These are phyloP conservation scores for Stenolophus ochropezus DNA, from an alignment of 2,888 invertebrate genomes.

Conservation along the genomic window DNA sequence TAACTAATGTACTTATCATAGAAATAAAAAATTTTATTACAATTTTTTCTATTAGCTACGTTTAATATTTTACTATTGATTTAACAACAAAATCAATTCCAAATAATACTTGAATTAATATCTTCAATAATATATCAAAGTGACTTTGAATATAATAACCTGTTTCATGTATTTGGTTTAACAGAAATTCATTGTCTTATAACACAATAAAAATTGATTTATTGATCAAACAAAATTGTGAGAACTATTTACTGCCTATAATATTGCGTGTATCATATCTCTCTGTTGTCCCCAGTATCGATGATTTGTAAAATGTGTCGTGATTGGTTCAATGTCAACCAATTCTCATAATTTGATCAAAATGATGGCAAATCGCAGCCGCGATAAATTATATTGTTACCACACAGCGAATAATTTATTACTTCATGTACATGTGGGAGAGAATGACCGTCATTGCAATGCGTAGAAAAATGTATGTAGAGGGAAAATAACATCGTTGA, in stretches of 20 bases:
- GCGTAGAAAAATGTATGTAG: not conserved
- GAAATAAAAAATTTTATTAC: no score
- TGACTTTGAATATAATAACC: not conserved
- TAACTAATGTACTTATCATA: no score
- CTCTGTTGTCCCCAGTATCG: not conserved
- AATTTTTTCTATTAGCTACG: no score
- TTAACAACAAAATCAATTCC: not conserved
- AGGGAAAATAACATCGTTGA: not conserved
- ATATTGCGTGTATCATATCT: not conserved
- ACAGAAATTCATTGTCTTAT: not conserved
- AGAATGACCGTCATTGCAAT: not conserved
- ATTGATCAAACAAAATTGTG: not conserved
- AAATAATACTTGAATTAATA: no score
- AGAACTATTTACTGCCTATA: not conserved
- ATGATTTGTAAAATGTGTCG: not conserved
- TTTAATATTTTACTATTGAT: not conserved
- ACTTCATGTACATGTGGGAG: not conserved
- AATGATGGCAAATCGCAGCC: not conserved
- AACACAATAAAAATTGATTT: not conserved
- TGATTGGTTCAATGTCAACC: conserved; percentile 24
- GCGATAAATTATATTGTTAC: conserved; percentile 5
- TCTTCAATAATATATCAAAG: no score
- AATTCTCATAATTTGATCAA: conserved; percentile 21
- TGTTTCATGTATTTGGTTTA: not conserved
- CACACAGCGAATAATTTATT: conserved; percentile 15